phyloP scores from a whole-genome alignment of 1,140 invertebrate genomes.

The Sipha flava region DNA sequence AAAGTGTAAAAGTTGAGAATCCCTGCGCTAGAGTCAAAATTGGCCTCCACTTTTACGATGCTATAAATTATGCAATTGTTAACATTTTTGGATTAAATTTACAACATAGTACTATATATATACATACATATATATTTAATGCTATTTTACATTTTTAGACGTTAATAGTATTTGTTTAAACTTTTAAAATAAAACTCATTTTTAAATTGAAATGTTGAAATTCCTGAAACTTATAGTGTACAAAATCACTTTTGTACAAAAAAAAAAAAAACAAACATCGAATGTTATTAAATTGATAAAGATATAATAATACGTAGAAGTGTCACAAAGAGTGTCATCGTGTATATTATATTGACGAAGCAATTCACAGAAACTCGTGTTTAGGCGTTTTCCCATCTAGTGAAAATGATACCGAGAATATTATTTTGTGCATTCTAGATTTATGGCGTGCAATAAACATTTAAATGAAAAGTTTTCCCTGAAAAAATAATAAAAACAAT shows the following conservation, averaged over 20 bases:
- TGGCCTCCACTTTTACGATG: neutral
- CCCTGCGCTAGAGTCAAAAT: neutral
- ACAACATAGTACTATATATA: neutral
- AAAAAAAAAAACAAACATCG: neutral
- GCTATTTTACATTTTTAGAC: neutral
- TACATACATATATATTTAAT: too few species aligned
- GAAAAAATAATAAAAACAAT: conserved; percentile 4
- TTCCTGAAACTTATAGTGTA: neutral
- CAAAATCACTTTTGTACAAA: neutral
- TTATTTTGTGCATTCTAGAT: neutral
- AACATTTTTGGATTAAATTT: neutral
- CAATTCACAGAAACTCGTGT: neutral
- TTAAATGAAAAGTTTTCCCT: neutral
- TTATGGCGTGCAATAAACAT: neutral
- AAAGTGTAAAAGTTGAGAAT: neutral
- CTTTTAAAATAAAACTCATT: neutral
- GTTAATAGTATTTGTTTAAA: neutral
- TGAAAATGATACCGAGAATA: neutral
- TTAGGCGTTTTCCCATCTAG: neutral
- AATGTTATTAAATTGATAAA: neutral
- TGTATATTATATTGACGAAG: neutral
- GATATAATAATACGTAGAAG: neutral
- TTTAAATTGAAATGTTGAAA: neutral
- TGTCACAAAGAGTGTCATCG: neutral
- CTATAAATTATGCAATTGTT: neutral